A percentile compares a stretch with the other conserved stretches of the same genome.
Conservation (phyloP, 2,113 vertebrate species). For the Eulemur macaco region DNA sequence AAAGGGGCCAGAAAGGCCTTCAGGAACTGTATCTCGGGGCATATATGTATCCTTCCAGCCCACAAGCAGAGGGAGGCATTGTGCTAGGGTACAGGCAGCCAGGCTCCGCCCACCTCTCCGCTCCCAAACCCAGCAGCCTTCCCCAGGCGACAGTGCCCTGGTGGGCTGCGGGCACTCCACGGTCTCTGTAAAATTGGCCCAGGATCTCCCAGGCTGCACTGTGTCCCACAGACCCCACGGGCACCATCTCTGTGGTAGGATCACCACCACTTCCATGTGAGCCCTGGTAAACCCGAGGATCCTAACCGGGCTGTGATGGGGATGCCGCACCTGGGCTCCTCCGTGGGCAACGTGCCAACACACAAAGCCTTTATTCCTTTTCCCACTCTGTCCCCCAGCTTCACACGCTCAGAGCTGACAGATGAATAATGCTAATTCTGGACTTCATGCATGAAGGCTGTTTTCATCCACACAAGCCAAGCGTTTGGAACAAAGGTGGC, state of each 20-base stretch:
- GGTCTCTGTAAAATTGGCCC: background rate
- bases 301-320: background rate
- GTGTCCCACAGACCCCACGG: background rate
- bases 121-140: background rate
- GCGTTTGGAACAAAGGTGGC: background rate
- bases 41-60: background rate
- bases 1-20: background rate
- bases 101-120: background rate
- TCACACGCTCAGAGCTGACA: background rate
- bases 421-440: background rate
- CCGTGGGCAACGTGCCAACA: background rate
- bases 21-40: background rate
- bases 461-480: background rate
- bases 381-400: background rate
- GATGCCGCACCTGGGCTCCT: accelerated
- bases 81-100: background rate
- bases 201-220: background rate
- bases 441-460: background rate
- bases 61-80: background rate
- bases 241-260: background rate
- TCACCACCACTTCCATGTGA: background rate
- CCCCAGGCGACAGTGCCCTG: background rate
- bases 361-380: background rate
- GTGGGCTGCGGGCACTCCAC: background rate
- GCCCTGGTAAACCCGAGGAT: background rate